Percentiles rank a stretch among this genome's conserved stretches.
phyloP scores from a whole-genome alignment of 2,797 vertebrate genomes.

The Somateria mollissima region DNA sequence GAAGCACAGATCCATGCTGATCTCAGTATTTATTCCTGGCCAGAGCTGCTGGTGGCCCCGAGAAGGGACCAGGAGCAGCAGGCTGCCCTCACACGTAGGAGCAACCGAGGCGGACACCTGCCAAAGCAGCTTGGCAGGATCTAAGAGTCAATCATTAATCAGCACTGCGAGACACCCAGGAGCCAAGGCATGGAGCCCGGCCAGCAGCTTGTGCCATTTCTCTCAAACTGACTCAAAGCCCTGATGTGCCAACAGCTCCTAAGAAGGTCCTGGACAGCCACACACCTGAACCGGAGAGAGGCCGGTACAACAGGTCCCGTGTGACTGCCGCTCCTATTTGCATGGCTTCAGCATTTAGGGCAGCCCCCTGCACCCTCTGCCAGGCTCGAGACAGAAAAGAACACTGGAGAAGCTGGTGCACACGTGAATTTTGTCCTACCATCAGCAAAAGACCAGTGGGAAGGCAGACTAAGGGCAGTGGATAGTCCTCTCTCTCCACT shows the following conservation, averaged over 20 bases:
- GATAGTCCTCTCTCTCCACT: rapidly evolving
- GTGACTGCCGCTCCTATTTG: rapidly evolving
- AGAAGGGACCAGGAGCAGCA: not conserved
- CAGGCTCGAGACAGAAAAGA: not conserved
- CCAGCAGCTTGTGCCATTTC: not conserved
- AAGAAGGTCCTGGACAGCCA: not conserved
- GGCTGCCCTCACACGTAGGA: not conserved
- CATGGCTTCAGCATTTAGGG: not conserved
- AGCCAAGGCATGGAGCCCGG: not conserved
- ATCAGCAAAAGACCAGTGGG: rapidly evolving
- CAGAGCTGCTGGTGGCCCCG: not conserved
- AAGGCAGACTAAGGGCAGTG: rapidly evolving
- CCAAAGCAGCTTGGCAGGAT: conserved; percentile 14
- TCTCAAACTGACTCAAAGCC: not conserved
- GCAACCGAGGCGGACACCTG: not conserved
- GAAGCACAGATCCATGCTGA: rapidly evolving
- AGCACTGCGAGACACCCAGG: not conserved
- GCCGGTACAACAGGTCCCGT: rapidly evolving
- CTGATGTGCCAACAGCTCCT: not conserved
- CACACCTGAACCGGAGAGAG: rapidly evolving
- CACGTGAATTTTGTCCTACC: rapidly evolving
- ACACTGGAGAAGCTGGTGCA: rapidly evolving
- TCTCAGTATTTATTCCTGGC: not conserved
- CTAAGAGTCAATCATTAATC: not conserved
- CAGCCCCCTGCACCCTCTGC: not conserved